Evolutionary conservation across 2,113 vertebrate genomes (phyloP).

Genomic region (Calidris pugnax): DNA sequence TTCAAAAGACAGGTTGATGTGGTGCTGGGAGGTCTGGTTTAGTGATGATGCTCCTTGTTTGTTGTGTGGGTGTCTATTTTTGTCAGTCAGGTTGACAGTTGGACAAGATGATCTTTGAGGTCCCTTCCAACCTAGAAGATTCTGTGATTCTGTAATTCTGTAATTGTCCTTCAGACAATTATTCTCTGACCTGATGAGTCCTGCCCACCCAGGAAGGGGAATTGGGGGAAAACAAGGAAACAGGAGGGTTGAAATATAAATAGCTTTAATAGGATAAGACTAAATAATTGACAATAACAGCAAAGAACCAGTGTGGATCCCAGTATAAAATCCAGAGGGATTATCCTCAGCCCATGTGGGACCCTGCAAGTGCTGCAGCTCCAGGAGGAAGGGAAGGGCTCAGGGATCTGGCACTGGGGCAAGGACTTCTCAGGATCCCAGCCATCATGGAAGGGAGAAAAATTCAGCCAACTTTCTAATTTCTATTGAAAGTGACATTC

Average conservation of each 20-base stretch:
- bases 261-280: not conserved
- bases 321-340: not conserved
- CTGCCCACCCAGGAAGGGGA: not conserved
- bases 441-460: not conserved
- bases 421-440: not conserved
- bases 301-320: not conserved
- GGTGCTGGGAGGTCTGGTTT: no score
- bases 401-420: not conserved
- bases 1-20: no score
- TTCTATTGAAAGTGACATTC: not conserved
- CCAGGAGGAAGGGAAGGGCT: not conserved
- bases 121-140: no score
- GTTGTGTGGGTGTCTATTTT: no score
- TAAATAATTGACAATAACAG: not conserved
- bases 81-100: no score
- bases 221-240: not conserved
- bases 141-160: no score
- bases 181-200: not conserved
- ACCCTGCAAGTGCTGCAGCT: not conserved
- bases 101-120: no score
- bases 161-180: not conserved
- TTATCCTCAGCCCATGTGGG: not conserved
- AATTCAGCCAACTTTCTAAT: not conserved
- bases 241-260: not conserved
- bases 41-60: no score